Evolutionary conservation across 1,140 invertebrate genomes (phyloP).

Genomic region (Colletes gigas): DNA sequence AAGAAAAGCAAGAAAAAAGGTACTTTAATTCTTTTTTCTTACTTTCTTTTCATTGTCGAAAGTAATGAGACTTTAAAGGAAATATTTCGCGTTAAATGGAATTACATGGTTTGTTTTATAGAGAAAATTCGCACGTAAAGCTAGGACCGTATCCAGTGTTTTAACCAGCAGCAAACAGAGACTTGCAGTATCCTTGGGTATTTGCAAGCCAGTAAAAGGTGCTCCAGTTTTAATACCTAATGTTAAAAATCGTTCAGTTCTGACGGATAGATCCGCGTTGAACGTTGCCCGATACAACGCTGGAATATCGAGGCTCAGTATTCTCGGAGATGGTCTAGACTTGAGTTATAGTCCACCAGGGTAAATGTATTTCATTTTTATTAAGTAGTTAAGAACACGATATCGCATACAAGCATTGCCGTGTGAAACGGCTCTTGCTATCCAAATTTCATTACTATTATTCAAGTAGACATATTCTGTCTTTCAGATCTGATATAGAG

Average conservation of each 20-base stretch:
- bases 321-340: slow-evolving; percentile 72
- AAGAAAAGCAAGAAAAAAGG: slow-evolving; percentile 76
- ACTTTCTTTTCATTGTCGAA: background rate
- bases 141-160: slow-evolving; percentile 64
- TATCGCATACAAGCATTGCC: too few species aligned
- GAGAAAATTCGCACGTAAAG: slow-evolving; percentile 57
- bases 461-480: background rate
- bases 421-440: too few species aligned
- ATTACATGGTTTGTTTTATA: slow-evolving; percentile 45
- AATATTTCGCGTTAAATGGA: slow-evolving; percentile 66
- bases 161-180: slow-evolving; percentile 71
- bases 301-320: slow-evolving; percentile 74
- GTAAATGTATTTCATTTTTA: slow-evolving; percentile 61
- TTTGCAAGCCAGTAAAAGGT: slow-evolving; percentile 72
- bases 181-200: slow-evolving; percentile 76
- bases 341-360: slow-evolving; percentile 76
- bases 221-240: slow-evolving; percentile 74
- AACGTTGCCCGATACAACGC: slow-evolving; percentile 64
- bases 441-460: background rate
- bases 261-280: slow-evolving; percentile 55
- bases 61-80: slow-evolving; percentile 73
- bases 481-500: slow-evolving; percentile 75
- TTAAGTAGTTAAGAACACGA: background rate
- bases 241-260: slow-evolving; percentile 73
- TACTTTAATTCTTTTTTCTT: slow-evolving; percentile 66